Evolutionary conservation across 2,888 invertebrate genomes (phyloP).

Genomic region (Chrysolina americana): DNA sequence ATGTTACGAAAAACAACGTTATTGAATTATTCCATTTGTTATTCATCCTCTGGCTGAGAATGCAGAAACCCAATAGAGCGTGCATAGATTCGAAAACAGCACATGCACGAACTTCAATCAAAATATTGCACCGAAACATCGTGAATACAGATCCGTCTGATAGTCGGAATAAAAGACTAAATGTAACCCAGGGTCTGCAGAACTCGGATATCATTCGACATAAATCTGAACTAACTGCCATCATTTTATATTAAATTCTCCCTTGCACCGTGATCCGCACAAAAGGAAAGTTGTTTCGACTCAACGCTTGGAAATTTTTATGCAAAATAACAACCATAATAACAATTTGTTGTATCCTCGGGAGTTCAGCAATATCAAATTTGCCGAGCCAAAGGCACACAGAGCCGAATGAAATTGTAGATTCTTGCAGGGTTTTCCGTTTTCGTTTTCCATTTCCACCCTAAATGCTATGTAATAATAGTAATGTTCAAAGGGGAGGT

Average conservation of each 20-base stretch:
- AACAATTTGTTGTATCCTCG: conserved; percentile 38
- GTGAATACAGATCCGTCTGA: conserved; percentile 27
- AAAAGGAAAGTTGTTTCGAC: conserved; percentile 34
- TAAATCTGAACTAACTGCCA: conserved; percentile 32
- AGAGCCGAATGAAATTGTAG: conserved; percentile 22
- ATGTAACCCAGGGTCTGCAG: not conserved
- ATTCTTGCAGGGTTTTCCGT: conserved; percentile 14
- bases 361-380: conserved; percentile 39
- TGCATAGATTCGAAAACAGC: not conserved
- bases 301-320: conserved; percentile 35
- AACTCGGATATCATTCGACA: conserved; percentile 27
- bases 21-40: not conserved
- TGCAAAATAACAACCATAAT: conserved; percentile 41
- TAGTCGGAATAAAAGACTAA: conserved; percentile 14
- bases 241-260: conserved; percentile 31
- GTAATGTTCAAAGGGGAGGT: conserved; percentile 17
- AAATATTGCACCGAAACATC: conserved; percentile 21
- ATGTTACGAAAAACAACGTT: no score
- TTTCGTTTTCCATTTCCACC: conserved; percentile 23
- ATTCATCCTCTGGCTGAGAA: not conserved
- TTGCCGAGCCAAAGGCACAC: conserved; percentile 18
- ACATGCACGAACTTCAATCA: conserved; percentile 23
- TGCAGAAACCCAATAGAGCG: not conserved
- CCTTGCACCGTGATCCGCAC: conserved; percentile 21
- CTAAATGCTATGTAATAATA: conserved; percentile 26